Percentiles rank a stretch among this genome's conserved stretches.
Evolutionary conservation across 64 coral and sea anemone genomes (phyloP).

Genomic region (Pocillopora verrucosa): DNA sequence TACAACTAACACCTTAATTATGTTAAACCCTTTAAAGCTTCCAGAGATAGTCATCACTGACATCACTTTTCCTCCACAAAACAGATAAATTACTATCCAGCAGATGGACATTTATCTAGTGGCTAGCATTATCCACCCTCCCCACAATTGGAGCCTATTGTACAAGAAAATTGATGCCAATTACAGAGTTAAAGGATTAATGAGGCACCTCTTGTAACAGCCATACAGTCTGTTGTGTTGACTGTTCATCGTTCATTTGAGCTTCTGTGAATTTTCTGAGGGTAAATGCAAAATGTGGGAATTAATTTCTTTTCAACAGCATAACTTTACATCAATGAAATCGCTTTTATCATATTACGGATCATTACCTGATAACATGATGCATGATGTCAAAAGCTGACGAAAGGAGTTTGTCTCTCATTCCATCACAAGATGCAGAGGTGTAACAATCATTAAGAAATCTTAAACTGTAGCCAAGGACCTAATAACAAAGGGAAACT

Average conservation of each 20-base stretch:
- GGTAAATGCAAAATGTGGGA: not conserved
- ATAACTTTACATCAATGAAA: not conserved
- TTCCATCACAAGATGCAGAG: not conserved
- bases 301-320: not conserved
- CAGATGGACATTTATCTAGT: too few species aligned
- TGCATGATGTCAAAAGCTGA: conserved; percentile 17
- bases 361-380: conserved; percentile 11
- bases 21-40: too few species aligned
- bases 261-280: conserved; percentile 27
- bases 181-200: too few species aligned
- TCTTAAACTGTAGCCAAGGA: conserved; percentile 53
- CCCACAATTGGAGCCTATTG: too few species aligned
- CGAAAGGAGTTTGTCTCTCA: not conserved
- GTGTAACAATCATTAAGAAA: conserved; percentile 23
- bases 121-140: too few species aligned
- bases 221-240: conserved; percentile 17
- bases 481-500: conserved; percentile 2
- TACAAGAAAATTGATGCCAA: too few species aligned
- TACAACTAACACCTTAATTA: too few species aligned
- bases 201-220: conserved; percentile 20
- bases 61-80: too few species aligned
- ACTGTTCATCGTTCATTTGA: not conserved
- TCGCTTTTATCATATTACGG: not conserved
- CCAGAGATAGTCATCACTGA: too few species aligned
- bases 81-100: too few species aligned